Base-by-base conservation (phyloP, 2,888 invertebrate species). In the Hirtodrosophila histrioides region DNA sequence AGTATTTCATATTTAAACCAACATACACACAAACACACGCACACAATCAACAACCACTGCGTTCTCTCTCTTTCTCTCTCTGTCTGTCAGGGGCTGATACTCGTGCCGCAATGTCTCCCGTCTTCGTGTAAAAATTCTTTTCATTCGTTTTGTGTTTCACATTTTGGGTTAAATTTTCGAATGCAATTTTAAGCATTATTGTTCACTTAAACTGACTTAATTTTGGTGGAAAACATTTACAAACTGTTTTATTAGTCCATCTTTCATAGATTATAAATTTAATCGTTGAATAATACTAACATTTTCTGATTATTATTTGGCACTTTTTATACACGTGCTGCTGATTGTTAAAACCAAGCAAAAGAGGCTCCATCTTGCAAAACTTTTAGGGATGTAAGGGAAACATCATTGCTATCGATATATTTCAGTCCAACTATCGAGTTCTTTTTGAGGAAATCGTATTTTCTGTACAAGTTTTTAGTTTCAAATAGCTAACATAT, bases 271-370 rank as follows among this genome's bases (percentile, higher is more conserved):
- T 72, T 53, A 43, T 37, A 39, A 71, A 62, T 73, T 88, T 64
- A 69, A 54, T 70, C 46, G 63, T 73, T 12, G 9, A 64, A 58
- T 58, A 70, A 90, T 91, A 92, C 92, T 91, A 89, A 92, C 92
- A 92, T 92, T 90, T 90, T 89, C 76, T 78, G 89, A 91, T 86
- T 88, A 88, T 88, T 89, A 86, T 91, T 92, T 92, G 92, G 92
- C 92, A 92, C 92, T 92, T 91, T 90, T 90, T 88, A 89, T 88
- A 92, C 92, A 92, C 92, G 92, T 92, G 92, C 92, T 91, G 90
- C 90, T 90, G 91, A 90, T 92, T 91, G 86, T 90, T 89, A 89
- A 91, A 91, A 91, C 86, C 90, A 91, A 92, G 91, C 92, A 91
- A 92, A 92, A 91, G 82, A 86, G 91, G 90, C 89, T 88, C 89